phyloP scores from a whole-genome alignment of 1,140 invertebrate species.

The Scylla paramamosain region DNA sequence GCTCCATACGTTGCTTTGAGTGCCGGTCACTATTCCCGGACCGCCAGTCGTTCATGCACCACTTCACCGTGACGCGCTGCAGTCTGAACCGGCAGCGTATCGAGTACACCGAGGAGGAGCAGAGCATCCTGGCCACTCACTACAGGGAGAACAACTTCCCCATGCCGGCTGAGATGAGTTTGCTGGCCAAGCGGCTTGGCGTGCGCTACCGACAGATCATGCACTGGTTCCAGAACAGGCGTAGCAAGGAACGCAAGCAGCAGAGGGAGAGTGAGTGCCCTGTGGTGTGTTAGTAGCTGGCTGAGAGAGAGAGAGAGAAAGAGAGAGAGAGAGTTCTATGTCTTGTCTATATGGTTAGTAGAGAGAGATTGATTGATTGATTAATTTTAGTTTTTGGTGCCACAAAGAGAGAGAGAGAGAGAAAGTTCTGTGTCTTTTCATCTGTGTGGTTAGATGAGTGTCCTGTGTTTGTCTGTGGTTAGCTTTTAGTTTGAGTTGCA shows the following conservation, averaged over 20 bases:
- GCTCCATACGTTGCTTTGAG: slow-evolving; percentile 58
- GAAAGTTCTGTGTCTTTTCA: no score
- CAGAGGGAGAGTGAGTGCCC: slow-evolving; percentile 59
- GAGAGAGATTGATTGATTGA: no score
- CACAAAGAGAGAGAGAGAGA: no score
- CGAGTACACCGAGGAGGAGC: slow-evolving; percentile 73
- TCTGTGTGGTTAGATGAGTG: no score
- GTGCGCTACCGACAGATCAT: slow-evolving; percentile 74
- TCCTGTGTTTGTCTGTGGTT: no score
- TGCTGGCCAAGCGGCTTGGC: slow-evolving; percentile 70
- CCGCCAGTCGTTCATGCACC: slow-evolving; percentile 49
- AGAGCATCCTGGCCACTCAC: slow-evolving; percentile 66
- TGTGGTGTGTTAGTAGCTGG: background rate
- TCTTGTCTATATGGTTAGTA: no score
- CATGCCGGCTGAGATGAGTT: slow-evolving; percentile 65
- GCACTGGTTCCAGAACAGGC: slow-evolving; percentile 76
- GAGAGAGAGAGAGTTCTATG: no score
- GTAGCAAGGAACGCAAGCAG: slow-evolving; percentile 74
- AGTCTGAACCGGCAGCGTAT: slow-evolving; percentile 54
- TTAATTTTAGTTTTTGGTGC: no score
- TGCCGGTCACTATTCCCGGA: slow-evolving; percentile 54
- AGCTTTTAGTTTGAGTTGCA: no score
- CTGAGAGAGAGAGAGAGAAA: background rate
- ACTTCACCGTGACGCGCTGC: slow-evolving; percentile 38
- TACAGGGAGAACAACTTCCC: slow-evolving; percentile 75